These are phyloP conservation scores for Aplochiton taeniatus DNA, from an alignment of 2,797 vertebrate species.

Conservation along the genomic window DNA sequence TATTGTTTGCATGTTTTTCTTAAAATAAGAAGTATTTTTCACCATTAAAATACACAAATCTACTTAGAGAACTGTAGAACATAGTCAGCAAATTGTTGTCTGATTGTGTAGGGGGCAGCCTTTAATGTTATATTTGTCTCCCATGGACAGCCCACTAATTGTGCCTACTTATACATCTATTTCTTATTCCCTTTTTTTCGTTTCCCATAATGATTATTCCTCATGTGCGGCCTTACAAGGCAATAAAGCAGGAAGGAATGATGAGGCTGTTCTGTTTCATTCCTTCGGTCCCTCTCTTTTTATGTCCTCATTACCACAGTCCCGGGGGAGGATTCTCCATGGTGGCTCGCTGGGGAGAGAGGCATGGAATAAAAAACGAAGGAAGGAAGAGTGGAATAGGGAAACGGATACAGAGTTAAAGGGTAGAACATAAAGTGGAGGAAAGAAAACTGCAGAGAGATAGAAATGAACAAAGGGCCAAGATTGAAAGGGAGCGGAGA, in stretches of 20 bases:
- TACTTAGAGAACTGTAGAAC: too few relatives aligned
- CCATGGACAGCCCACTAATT: neutral
- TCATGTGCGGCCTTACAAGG: slow-evolving; percentile 32
- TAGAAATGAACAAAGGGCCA: neutral
- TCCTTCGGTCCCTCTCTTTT: slow-evolving; percentile 48
- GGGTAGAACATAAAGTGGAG: neutral
- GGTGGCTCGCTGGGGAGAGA: slow-evolving; percentile 19
- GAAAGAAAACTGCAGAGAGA: slow-evolving; percentile 3
- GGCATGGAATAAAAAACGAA: neutral
- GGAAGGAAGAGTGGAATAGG: neutral
- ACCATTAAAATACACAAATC: too few relatives aligned
- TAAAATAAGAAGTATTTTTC: too few relatives aligned
- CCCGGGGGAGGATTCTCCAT: slow-evolving; percentile 32
- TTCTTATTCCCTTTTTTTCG: slow-evolving; percentile 37
- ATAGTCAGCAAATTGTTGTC: too few relatives aligned
- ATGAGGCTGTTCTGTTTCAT: slow-evolving; percentile 58
- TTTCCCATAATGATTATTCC: slow-evolving; percentile 41
- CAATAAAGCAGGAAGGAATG: slow-evolving; percentile 38
- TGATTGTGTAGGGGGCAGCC: too few relatives aligned
- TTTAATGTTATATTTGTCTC: too few relatives aligned
- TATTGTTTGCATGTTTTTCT: too few relatives aligned
- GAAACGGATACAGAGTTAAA: neutral
- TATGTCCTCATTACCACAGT: slow-evolving; percentile 56
- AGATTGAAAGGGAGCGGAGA: neutral
- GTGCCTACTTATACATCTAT: slow-evolving; percentile 12